Conservation (phyloP, 2,113 vertebrate species). For the Callopanchax toddi region DNA sequence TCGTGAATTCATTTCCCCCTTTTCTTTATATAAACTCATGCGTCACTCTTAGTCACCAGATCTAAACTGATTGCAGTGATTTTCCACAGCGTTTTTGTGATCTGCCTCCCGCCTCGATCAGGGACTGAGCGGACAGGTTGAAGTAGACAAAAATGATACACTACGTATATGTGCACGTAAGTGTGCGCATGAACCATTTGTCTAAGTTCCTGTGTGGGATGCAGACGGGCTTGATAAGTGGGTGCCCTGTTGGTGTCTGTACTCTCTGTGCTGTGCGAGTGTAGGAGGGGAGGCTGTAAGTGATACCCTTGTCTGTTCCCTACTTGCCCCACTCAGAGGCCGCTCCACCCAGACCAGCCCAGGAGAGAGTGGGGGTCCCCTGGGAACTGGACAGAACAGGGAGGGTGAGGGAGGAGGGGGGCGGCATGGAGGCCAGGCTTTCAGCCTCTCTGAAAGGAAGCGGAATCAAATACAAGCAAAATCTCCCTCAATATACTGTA, state of each 20-base stretch:
- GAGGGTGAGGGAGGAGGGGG: slow-evolving; percentile 52
- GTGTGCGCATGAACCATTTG: slow-evolving; percentile 35
- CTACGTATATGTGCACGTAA: slow-evolving; percentile 12
- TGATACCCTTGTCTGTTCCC: slow-evolving; percentile 86
- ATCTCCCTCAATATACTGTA: slow-evolving; percentile 80
- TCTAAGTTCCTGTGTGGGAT: slow-evolving; percentile 45
- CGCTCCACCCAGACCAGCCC: slow-evolving; percentile 82
- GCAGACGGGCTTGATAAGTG: slow-evolving; percentile 43
- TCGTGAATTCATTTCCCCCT: slow-evolving; percentile 29
- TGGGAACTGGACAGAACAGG: slow-evolving; percentile 79
- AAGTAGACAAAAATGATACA: no score
- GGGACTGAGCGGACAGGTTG: slow-evolving; percentile 51
- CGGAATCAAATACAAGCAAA: slow-evolving; percentile 82
- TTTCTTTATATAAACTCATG: slow-evolving; percentile 43
- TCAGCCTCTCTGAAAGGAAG: slow-evolving; percentile 82
- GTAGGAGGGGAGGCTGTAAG: slow-evolving; percentile 68
- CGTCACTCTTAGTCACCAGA: slow-evolving; percentile 52
- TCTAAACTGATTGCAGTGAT: slow-evolving; percentile 55
- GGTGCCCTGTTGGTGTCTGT: slow-evolving; percentile 46
- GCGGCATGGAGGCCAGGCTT: slow-evolving; percentile 77
- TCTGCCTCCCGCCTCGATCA: slow-evolving; percentile 40
- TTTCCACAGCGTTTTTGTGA: slow-evolving; percentile 73
- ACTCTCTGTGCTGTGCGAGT: slow-evolving; percentile 43
- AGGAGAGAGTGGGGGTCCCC: slow-evolving; percentile 83
- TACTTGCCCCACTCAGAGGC: slow-evolving; percentile 81